phyloP scores from a whole-genome alignment of 2,113 vertebrate genomes.

The Saiga tatarica region DNA sequence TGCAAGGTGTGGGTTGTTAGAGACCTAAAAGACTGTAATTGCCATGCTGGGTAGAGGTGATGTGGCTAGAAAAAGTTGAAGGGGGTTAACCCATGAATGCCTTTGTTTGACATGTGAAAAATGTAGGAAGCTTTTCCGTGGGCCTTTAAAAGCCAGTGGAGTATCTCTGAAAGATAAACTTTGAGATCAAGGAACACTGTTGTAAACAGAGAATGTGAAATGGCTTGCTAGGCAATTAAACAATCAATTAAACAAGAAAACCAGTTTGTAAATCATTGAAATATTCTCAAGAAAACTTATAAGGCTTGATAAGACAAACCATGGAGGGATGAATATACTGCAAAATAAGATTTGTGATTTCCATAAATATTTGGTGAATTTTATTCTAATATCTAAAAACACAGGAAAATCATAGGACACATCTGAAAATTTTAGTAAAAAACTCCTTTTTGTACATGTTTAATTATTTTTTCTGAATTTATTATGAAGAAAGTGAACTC shows the following conservation, averaged over 20 bases:
- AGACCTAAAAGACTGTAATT: not conserved
- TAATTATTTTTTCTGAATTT: conserved; percentile 26
- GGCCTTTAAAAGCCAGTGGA: not conserved
- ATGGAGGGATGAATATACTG: not conserved
- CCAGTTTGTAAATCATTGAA: not conserved
- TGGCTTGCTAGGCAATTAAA: not conserved
- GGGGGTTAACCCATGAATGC: not conserved
- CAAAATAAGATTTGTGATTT: not conserved
- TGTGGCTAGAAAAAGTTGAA: not conserved
- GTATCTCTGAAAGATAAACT: not conserved
- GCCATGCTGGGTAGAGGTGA: not conserved
- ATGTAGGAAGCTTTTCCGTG: not conserved
- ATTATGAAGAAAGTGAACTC: not conserved
- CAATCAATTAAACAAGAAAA: not conserved
- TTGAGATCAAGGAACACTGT: not conserved
- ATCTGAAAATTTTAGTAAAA: not conserved
- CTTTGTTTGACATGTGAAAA: not conserved
- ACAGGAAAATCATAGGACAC: not conserved
- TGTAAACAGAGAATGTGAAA: not conserved
- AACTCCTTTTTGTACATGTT: not conserved
- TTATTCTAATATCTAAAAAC: not conserved
- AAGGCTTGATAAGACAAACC: not conserved
- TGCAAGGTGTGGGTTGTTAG: accelerated
- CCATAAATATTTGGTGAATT: not conserved
- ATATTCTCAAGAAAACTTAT: not conserved